phyloP scores from a whole-genome alignment of 2,113 vertebrate genomes.

The Channa maculata region DNA sequence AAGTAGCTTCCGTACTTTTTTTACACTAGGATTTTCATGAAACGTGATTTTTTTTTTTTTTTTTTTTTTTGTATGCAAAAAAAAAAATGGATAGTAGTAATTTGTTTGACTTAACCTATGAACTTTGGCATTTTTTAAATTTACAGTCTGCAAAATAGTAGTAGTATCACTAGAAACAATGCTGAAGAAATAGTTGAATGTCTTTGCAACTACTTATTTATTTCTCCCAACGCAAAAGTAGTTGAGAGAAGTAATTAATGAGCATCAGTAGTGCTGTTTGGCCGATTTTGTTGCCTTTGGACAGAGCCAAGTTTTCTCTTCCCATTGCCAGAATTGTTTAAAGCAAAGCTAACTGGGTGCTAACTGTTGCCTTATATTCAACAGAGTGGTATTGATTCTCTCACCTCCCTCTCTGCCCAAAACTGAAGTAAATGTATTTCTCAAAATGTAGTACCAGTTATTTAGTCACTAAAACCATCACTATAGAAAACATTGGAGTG shows the following conservation, averaged over 20 bases:
- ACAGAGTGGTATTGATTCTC: neutral
- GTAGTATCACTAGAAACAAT: too few relatives aligned
- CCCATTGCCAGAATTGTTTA: neutral
- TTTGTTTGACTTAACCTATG: too few relatives aligned
- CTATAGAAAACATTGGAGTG: too few relatives aligned
- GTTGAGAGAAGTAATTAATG: neutral
- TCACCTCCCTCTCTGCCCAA: neutral
- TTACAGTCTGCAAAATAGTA: too few relatives aligned
- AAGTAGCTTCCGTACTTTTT: slow-evolving; percentile 76
- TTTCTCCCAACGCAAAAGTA: too few relatives aligned
- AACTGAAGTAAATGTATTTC: neutral
- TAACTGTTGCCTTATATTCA: neutral
- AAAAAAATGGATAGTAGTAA: too few relatives aligned
- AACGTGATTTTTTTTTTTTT: neutral
- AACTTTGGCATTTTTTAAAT: too few relatives aligned
- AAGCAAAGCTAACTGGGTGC: neutral
- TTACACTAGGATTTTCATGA: neutral
- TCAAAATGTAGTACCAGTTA: neutral
- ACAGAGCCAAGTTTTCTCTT: neutral
- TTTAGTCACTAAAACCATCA: neutral
- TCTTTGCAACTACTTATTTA: too few relatives aligned
- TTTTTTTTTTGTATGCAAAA: too few relatives aligned
- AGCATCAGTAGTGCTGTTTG: neutral
- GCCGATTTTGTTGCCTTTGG: neutral
- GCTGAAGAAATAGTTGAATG: too few relatives aligned